Evolutionary conservation across 2,888 invertebrate species (phyloP).

Genomic region (Apomyelois bistriatella): DNA sequence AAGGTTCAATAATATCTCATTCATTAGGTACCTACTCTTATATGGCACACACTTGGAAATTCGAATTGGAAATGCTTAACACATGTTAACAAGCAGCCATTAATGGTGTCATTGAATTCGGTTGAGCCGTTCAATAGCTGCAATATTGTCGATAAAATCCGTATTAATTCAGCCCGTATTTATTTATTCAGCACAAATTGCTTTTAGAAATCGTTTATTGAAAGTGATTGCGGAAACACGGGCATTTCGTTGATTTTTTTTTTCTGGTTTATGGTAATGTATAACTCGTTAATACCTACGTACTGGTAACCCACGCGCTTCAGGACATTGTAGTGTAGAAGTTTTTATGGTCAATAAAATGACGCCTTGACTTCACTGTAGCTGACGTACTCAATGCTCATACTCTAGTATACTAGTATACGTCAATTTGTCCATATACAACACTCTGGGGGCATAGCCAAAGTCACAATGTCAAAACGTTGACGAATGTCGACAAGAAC

Average conservation of each 20-base stretch:
- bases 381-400: too few relatives aligned
- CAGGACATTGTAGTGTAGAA: too few relatives aligned
- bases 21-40: neutral
- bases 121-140: constrained; percentile 15
- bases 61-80: neutral
- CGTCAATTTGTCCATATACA: too few relatives aligned
- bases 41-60: neutral
- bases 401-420: too few relatives aligned
- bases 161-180: constrained; percentile 18
- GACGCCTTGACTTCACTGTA: too few relatives aligned
- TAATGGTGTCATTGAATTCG: neutral
- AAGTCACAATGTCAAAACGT: too few relatives aligned
- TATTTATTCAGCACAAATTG: constrained; percentile 9
- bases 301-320: too few relatives aligned
- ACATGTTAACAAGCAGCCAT: constrained; percentile 2
- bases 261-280: neutral
- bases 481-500: too few relatives aligned
- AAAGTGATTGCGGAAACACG: neutral
- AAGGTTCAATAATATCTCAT: neutral
- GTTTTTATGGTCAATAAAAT: too few relatives aligned
- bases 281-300: neutral
- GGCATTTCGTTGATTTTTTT: neutral
- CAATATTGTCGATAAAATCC: constrained; percentile 20
- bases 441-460: too few relatives aligned
- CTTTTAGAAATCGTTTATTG: constrained; percentile 3